phyloP scores from a whole-genome alignment of 2,888 invertebrate genomes.

The Plagiodera versicolora region DNA sequence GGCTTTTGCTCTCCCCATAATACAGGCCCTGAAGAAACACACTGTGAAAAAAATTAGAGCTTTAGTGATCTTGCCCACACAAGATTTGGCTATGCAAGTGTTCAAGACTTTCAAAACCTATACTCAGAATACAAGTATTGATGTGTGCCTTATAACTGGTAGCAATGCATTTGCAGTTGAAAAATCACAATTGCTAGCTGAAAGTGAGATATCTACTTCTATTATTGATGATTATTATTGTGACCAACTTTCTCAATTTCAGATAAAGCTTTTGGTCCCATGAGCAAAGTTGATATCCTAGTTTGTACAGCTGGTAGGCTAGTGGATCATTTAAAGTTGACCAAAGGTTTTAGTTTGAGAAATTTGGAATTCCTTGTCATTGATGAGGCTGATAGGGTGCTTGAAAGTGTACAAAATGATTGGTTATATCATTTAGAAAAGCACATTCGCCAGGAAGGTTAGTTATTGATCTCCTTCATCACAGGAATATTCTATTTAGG shows the following conservation, averaged over 20 bases:
- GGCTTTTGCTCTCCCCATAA: slow-evolving; percentile 88
- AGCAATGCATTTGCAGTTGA: slow-evolving; percentile 68
- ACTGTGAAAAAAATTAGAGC: slow-evolving; percentile 67
- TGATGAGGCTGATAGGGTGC: slow-evolving; percentile 96
- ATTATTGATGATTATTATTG: too few species aligned
- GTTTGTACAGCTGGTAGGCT: slow-evolving; percentile 92
- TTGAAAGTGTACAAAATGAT: slow-evolving; percentile 89
- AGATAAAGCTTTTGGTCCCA: slow-evolving; percentile 63
- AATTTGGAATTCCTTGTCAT: slow-evolving; percentile 80
- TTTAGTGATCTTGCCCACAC: slow-evolving; percentile 89
- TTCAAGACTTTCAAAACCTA: slow-evolving; percentile 78
- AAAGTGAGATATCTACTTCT: too few species aligned
- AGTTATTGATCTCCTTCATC: background rate
- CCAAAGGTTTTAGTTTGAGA: slow-evolving; percentile 74
- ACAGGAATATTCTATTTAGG: too few species aligned
- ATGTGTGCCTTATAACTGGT: slow-evolving; percentile 71
- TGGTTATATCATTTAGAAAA: slow-evolving; percentile 83
- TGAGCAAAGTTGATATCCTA: slow-evolving; percentile 76
- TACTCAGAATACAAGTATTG: slow-evolving; percentile 66
- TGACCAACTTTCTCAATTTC: too few species aligned
- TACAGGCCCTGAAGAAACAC: slow-evolving; percentile 63
- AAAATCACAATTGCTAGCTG: slow-evolving; percentile 64
- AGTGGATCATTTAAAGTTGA: slow-evolving; percentile 86
- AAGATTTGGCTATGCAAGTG: slow-evolving; percentile 89
- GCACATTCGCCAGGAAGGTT: slow-evolving; percentile 58